Conservation (phyloP, 2,888 invertebrate species). For the Drosophila pseudotalamancana region DNA sequence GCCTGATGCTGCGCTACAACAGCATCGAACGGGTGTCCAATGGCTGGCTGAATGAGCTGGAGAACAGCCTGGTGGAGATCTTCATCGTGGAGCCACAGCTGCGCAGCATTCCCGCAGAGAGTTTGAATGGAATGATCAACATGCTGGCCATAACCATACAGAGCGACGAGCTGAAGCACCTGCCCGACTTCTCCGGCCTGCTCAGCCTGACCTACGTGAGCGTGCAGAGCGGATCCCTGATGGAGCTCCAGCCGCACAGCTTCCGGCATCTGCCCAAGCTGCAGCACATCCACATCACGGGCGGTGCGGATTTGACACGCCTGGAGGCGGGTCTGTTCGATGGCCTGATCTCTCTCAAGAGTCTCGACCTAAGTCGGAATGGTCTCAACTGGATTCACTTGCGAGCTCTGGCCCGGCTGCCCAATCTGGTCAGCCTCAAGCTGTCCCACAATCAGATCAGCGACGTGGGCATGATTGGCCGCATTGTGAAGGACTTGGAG, state of each 20-base stretch:
- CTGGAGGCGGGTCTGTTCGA: constrained; percentile 91
- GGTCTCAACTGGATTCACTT: constrained; percentile 92
- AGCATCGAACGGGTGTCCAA: constrained; percentile 92
- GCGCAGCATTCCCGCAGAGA: constrained; percentile 91
- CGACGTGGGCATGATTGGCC: constrained; percentile 93
- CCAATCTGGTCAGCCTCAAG: constrained; percentile 89
- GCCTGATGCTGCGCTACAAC: constrained; percentile 93
- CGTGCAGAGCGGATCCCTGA: constrained; percentile 88
- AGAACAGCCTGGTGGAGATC: constrained; percentile 91
- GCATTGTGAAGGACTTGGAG: constrained; percentile 91
- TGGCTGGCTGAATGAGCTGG: constrained; percentile 92
- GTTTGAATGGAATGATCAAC: constrained; percentile 89
- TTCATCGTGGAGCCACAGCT: constrained; percentile 93
- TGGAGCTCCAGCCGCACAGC: constrained; percentile 88
- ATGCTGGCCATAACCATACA: constrained; percentile 94
- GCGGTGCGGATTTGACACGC: constrained; percentile 88
- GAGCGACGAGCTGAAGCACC: constrained; percentile 89
- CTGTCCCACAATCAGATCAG: constrained; percentile 89
- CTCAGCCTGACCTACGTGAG: constrained; percentile 90
- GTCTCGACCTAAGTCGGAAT: constrained; percentile 91
- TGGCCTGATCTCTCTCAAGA: constrained; percentile 88
- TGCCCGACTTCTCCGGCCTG: constrained; percentile 90
- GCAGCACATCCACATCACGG: constrained; percentile 90
- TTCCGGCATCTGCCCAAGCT: constrained; percentile 90
- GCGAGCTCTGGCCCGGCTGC: constrained; percentile 88